phyloP scores from a whole-genome alignment of 1,140 invertebrate species.

The Laupala kohalensis region DNA sequence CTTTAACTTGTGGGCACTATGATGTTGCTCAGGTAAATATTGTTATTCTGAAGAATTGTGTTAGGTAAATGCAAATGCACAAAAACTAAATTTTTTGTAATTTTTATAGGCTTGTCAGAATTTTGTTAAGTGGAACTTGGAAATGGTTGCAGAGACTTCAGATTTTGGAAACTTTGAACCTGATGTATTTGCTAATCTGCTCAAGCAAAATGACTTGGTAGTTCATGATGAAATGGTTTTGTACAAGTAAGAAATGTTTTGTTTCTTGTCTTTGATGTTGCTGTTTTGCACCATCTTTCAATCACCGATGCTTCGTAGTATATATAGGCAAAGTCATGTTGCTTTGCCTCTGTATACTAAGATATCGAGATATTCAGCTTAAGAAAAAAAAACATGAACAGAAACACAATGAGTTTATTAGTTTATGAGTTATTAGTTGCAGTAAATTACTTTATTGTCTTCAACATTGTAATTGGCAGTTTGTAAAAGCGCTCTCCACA shows the following conservation, averaged over 20 bases:
- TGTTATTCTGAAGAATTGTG: background rate
- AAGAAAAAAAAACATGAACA: too few species aligned
- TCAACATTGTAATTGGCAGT: too few species aligned
- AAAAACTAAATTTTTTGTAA: slow-evolving; percentile 7
- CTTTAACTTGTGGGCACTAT: slow-evolving; percentile 64
- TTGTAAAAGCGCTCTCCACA: too few species aligned
- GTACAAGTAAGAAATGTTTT: slow-evolving; percentile 39
- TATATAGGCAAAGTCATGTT: too few species aligned
- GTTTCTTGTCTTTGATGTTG: too few species aligned
- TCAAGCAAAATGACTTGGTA: slow-evolving; percentile 78
- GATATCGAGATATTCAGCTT: too few species aligned
- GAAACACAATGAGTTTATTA: too few species aligned
- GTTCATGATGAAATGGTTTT: slow-evolving; percentile 78
- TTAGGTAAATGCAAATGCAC: background rate
- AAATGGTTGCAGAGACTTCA: slow-evolving; percentile 58
- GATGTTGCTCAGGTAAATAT: slow-evolving; percentile 49
- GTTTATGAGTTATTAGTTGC: too few species aligned
- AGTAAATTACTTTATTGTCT: too few species aligned
- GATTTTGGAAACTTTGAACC: slow-evolving; percentile 75
- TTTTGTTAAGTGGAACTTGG: slow-evolving; percentile 87
- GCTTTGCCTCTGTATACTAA: too few species aligned
- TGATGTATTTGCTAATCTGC: slow-evolving; percentile 59
- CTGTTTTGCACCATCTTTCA: too few species aligned
- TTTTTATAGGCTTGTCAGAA: slow-evolving; percentile 50
- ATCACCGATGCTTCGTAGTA: too few species aligned